These are phyloP conservation scores for Zaprionus inermis DNA, from an alignment of 1,140 invertebrate genomes.

Conservation along the genomic window DNA sequence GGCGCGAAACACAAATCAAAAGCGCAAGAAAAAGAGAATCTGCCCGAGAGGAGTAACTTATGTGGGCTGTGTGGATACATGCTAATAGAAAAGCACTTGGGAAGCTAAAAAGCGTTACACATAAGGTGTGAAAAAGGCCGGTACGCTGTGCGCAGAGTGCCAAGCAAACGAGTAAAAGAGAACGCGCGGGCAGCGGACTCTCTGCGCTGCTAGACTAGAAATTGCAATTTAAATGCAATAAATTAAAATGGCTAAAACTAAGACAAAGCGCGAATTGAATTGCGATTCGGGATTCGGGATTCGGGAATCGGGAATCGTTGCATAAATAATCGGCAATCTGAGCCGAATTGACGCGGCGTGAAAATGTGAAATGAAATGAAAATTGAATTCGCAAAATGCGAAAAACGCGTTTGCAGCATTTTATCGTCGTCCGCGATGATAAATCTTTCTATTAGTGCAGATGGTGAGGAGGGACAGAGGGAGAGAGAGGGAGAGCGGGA, in stretches of 20 bases:
- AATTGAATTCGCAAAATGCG: slow-evolving; percentile 66
- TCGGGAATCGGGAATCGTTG: slow-evolving; percentile 15
- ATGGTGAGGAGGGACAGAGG: background rate
- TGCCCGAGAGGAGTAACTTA: slow-evolving; percentile 5
- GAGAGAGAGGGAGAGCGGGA: background rate
- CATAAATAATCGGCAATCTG: slow-evolving; percentile 70
- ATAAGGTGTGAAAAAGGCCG: slow-evolving; percentile 69
- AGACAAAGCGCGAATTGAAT: slow-evolving; percentile 63
- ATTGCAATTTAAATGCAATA: slow-evolving; percentile 82
- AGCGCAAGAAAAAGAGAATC: slow-evolving; percentile 30
- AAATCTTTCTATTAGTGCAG: slow-evolving; percentile 81
- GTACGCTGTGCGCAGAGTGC: background rate
- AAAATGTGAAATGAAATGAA: slow-evolving; percentile 75
- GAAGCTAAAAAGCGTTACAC: slow-evolving; percentile 59
- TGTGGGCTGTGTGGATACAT: slow-evolving; percentile 56
- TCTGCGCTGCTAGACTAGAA: slow-evolving; percentile 58
- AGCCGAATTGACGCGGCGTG: slow-evolving; percentile 64
- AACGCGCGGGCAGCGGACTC: slow-evolving; percentile 5
- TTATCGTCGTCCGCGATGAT: slow-evolving; percentile 74
- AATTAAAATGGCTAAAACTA: slow-evolving; percentile 57
- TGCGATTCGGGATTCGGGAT: background rate
- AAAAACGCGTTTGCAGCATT: slow-evolving; percentile 49
- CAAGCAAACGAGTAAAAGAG: background rate
- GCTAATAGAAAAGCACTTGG: slow-evolving; percentile 73
- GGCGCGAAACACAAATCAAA: slow-evolving; percentile 64